phyloP scores from a whole-genome alignment of 2,888 invertebrate genomes.

The Tachina lurida region DNA sequence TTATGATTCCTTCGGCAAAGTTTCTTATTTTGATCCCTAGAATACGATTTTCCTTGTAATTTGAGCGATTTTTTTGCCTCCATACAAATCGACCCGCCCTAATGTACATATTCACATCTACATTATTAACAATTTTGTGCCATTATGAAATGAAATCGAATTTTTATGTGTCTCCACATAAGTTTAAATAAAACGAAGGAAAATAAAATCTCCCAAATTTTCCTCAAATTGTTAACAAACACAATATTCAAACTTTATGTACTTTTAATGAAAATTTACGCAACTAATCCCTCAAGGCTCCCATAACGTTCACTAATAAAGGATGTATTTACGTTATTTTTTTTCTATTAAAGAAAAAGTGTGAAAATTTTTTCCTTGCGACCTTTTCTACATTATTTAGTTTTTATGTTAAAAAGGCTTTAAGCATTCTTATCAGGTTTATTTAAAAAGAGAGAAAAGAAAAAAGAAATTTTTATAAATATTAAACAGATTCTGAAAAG shows the following conservation, averaged over 20 bases:
- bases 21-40: no score
- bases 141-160: neutral
- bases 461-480: neutral
- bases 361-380: slow-evolving; percentile 31
- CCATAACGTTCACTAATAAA: neutral
- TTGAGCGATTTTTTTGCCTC: no score
- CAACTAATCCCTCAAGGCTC: slow-evolving; percentile 49
- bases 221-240: no score
- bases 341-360: neutral
- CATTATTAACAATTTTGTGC: no score
- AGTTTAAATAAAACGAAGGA: slow-evolving; percentile 10
- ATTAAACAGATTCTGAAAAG: slow-evolving; percentile 44
- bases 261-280: slow-evolving; percentile 39
- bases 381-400: slow-evolving; percentile 41
- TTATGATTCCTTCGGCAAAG: no score
- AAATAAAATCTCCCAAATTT: slow-evolving; percentile 29
- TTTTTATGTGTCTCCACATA: slow-evolving; percentile 52
- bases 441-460: slow-evolving; percentile 24
- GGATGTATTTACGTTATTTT: slow-evolving; percentile 20
- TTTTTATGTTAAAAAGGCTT: slow-evolving; percentile 29
- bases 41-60: no score
- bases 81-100: no score
- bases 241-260: slow-evolving; percentile 4
- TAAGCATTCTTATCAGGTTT: slow-evolving; percentile 42
- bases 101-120: no score